Evolutionary conservation across 2,797 vertebrate species (phyloP), one percentile per base, ranked within the genome.

Genomic region (Anguilla pacifica): DNA sequence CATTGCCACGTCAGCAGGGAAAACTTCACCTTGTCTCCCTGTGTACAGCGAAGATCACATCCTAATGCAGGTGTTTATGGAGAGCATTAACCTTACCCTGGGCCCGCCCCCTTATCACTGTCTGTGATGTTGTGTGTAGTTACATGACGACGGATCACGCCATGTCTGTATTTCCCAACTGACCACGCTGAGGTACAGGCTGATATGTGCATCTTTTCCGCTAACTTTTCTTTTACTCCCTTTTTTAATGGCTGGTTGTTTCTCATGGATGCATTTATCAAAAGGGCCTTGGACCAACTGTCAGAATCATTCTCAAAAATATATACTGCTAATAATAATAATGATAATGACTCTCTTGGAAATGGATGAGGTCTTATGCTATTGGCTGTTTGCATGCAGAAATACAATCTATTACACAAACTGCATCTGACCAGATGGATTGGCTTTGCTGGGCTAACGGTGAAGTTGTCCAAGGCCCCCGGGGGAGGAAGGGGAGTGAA

Each of bases 161-260:
- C 89, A 91, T 94, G 93, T 96, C 95, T 96, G 95, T 96, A 96
- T 96, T 96, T 96, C 96, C 95, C 96, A 96, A 96, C 92, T 93
- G 94, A 93, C 92, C 91, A 93, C 91, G 87, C 92, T 87, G 92
- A 95, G 95, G 94, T 94, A 92, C 93, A 92, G 87, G 61, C 84
- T 86, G 81, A 88, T 79, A 83, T 59, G 39, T 82, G 72, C 67
- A 87, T 87, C 77, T 90, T 87, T 64, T 87, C 17, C 79, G 55
- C 90, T 87, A 89, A 90, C 87, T 86, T 31, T 84, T 17, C 86
- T 53, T 86, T 86, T 77, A 39, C 51, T 64, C 88, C 85, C 13
- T 53, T 90, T 86, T n/a, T 64, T 85, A 35, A 84, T 86, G 59
- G 83, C 74, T 72, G 89, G 64, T 89, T 88, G 43, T 25, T 79